phyloP scores from a whole-genome alignment of 1,140 invertebrate species.

The Gyrodactylus bullatarudis region DNA sequence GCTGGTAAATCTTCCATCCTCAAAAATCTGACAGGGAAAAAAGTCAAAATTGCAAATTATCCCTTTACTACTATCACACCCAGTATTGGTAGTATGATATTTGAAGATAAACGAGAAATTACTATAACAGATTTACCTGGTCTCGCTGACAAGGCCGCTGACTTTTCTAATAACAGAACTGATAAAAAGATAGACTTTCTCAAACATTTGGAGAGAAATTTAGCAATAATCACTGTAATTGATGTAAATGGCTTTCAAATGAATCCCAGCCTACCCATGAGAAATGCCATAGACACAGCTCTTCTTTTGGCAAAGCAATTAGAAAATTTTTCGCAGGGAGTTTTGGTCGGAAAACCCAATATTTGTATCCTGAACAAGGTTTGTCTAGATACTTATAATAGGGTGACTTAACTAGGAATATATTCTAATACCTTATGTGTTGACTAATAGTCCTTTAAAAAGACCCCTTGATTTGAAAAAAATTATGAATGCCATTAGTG shows the following conservation, averaged over 20 bases:
- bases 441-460: no score
- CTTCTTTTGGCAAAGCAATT: background rate
- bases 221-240: background rate
- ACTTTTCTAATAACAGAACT: background rate
- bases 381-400: no score
- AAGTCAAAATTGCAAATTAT: slow-evolving; percentile 49
- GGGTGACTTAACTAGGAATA: no score
- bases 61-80: slow-evolving; percentile 78
- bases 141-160: background rate
- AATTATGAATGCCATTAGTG: no score
- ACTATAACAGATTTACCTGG: slow-evolving; percentile 7
- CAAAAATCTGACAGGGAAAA: slow-evolving; percentile 48
- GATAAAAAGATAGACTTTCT: background rate
- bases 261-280: background rate
- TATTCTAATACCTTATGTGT: no score
- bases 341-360: background rate
- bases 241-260: background rate
- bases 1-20: slow-evolving; percentile 78
- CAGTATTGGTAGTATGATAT: slow-evolving; percentile 59
- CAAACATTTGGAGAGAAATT: slow-evolving; percentile 1
- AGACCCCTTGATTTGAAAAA: no score
- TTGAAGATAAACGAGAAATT: slow-evolving; percentile 15
- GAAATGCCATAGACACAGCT: background rate
- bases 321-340: background rate
- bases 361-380: slow-evolving; percentile 3